A percentile compares a stretch with the other conserved stretches of the same genome.
Conservation (phyloP, 1,140 invertebrate genomes). For the Rhagoletis pomonella region DNA sequence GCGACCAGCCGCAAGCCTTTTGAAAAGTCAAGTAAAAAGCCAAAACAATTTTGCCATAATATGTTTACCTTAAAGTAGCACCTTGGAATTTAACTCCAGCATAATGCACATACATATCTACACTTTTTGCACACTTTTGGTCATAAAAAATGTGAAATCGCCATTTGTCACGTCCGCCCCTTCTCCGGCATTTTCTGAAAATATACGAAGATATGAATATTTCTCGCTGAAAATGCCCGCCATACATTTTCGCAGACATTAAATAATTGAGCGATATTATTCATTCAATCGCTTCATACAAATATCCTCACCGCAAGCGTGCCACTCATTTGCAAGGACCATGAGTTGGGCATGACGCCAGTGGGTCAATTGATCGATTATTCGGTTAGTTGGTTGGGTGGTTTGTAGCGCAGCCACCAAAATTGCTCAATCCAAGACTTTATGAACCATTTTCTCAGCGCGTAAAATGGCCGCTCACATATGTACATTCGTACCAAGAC, state of each 20-base stretch:
- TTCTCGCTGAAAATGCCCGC: conserved; percentile 37
- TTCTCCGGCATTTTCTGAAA: background rate
- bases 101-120: background rate
- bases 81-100: background rate
- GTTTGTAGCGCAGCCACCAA: background rate
- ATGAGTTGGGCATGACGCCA: background rate
- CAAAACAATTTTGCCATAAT: background rate
- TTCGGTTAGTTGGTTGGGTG: conserved; percentile 44
- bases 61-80: background rate
- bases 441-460: too few relatives aligned
- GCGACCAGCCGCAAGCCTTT: conserved; percentile 36
- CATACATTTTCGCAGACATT: conserved; percentile 45
- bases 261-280: conserved; percentile 51
- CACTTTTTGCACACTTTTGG: background rate
- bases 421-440: conserved; percentile 28
- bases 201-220: background rate
- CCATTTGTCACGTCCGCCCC: conserved; percentile 24
- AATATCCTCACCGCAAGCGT: conserved; percentile 20
- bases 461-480: too few relatives aligned
- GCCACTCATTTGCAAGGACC: background rate
- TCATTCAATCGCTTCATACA: conserved; percentile 48
- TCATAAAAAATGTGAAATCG: conserved; percentile 14
- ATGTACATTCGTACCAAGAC: too few relatives aligned
- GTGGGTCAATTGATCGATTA: conserved; percentile 45
- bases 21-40: background rate